These are phyloP conservation scores for Chrysemys picta DNA, from an alignment of 2,113 vertebrate species.

Conservation along the genomic window DNA sequence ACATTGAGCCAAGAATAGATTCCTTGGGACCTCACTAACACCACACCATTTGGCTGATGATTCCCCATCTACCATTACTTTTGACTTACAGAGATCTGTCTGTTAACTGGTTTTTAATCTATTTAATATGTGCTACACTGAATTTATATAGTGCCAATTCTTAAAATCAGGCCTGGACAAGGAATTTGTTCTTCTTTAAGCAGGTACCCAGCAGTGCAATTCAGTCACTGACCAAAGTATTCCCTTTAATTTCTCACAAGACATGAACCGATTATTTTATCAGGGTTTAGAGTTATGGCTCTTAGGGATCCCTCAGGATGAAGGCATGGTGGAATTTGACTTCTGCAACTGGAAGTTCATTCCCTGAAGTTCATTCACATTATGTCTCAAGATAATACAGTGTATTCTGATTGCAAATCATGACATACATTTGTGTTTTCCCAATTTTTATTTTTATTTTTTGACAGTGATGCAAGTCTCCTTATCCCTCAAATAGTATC, in stretches of 20 bases:
- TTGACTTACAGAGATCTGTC: neutral
- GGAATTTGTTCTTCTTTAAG: neutral
- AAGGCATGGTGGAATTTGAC: neutral
- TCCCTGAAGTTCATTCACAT: fast-evolving
- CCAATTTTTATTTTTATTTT: neutral
- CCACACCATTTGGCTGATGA: neutral
- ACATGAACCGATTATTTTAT: neutral
- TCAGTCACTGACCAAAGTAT: neutral
- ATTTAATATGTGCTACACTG: neutral
- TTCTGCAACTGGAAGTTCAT: neutral
- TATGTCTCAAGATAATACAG: neutral
- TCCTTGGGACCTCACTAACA: neutral
- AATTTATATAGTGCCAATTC: neutral
- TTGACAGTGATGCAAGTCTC: neutral
- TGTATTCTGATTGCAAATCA: neutral
- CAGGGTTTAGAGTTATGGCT: neutral
- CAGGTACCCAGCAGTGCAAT: neutral
- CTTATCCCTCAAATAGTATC: neutral
- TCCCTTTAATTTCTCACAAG: neutral
- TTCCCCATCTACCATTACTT: neutral
- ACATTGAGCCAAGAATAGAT: neutral
- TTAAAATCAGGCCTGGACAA: neutral
- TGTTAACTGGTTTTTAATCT: neutral
- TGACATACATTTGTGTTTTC: neutral
- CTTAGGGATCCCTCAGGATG: neutral